Evolutionary conservation across 2,113 vertebrate genomes (phyloP).

Genomic region (Megaceryle torquata): DNA sequence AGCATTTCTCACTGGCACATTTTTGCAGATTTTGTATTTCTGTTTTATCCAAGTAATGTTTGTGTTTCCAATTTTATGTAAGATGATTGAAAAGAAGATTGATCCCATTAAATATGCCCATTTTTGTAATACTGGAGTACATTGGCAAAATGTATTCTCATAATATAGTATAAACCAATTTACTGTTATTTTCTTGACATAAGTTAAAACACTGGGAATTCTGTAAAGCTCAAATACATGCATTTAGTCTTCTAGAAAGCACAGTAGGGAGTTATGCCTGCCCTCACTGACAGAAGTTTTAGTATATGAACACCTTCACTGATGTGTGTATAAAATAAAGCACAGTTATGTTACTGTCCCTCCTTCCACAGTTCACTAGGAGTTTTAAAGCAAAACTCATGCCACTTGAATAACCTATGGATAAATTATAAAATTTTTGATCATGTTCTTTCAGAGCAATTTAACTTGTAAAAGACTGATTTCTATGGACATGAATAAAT

Average conservation of each 20-base stretch:
- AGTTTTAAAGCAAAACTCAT: not conserved
- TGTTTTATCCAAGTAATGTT: not conserved
- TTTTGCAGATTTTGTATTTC: not conserved
- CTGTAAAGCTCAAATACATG: not conserved
- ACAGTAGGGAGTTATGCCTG: not conserved
- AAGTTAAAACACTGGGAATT: not conserved
- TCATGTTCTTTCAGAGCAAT: not conserved
- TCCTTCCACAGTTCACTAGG: not conserved
- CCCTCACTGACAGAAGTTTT: not conserved
- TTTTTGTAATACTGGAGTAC: not conserved
- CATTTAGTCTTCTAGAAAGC: not conserved
- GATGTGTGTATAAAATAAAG: not conserved
- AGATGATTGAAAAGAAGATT: not conserved
- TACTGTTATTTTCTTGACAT: not conserved
- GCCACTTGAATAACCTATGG: not conserved
- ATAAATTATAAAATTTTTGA: not conserved
- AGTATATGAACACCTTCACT: not conserved
- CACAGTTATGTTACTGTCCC: not conserved
- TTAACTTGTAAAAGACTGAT: not conserved
- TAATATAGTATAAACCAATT: not conserved
- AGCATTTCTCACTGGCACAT: not conserved
- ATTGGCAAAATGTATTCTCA: not conserved
- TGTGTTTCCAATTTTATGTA: not conserved
- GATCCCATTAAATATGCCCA: not conserved
- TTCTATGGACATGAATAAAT: not conserved